Evolutionary conservation across 92 coral and sea anemone species (phyloP), one percentile per base, ranked within the genome.

Genomic region (Actinostola sp.): DNA sequence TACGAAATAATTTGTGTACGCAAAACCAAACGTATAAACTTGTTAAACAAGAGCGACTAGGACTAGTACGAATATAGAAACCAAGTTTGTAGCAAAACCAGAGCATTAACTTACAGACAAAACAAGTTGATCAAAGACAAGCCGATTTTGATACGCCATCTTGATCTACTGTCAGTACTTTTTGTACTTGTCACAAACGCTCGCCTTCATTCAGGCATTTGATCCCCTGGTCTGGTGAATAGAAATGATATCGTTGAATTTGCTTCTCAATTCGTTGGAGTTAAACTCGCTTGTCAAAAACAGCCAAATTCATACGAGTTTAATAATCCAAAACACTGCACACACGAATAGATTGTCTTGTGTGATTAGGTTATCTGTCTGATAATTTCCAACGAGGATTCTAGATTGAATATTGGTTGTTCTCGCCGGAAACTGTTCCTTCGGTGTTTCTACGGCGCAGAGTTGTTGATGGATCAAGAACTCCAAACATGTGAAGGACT

Each of bases 381-480:
- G 19, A 46, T 19, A 46, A 46, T 46, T 13, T 13, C n/a, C 5
- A 46, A 46, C 53, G 19, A 41, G 52, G 1, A 39, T 20, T 42
- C 24, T 64, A 38, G 20, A 31, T n/a, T n/a, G n/a, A n/a, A n/a
- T n/a, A n/a, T n/a, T n/a, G n/a, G n/a, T 48, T 48, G 13, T 48
- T 48, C 19, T 23, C 58, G 23, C 31, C 74, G 74, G 61, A 68
- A 29, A 68, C 43, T 15, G 39, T 25, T 48, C 31, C 54, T 38
- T 19, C 9, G 41, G 61, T 68, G 10, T 68, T 51, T 20, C 25
- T 24, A 68, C 33, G 34, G 61, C 39, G 49, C 34, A 29, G 63
- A 35, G 74, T 15, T 56, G 74, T 10, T 51, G 74, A 68, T 3
- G 51, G 74, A n/a, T 51, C 12, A 68, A 68, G 63, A 68, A 68